A percentile compares a stretch with the other conserved stretches of the same genome.
These are phyloP conservation scores for Brachionus asplanchnoidis DNA, from an alignment of 1,140 invertebrate genomes.

Conservation along the genomic window DNA sequence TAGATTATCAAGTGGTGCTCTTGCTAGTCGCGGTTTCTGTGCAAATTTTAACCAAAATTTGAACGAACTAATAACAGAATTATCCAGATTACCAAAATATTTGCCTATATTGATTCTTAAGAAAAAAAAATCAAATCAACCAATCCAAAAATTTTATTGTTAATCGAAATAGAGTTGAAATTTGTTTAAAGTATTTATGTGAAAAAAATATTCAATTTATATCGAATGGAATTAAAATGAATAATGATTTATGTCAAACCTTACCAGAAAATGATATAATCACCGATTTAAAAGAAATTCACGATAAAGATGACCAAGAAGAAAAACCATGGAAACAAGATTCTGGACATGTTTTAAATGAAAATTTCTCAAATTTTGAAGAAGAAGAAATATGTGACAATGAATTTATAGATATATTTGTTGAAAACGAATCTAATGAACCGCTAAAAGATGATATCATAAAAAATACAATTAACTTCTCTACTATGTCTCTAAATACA, in stretches of 20 bases:
- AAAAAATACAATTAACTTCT: background rate
- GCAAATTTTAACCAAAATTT: background rate
- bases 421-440: background rate
- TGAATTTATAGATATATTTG: background rate
- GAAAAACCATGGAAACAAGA: too few species aligned
- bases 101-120: background rate
- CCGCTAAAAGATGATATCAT: background rate
- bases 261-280: background rate
- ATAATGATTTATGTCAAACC: background rate
- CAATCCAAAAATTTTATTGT: background rate
- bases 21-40: background rate
- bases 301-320: background rate
- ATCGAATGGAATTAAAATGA: background rate
- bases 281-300: background rate
- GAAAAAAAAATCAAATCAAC: background rate
- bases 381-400: background rate
- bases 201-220: background rate
- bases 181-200: background rate
- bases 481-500: background rate
- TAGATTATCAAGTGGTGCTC: background rate
- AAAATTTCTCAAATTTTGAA: background rate
- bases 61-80: background rate
- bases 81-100: background rate
- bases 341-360: background rate
- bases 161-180: background rate